Evolutionary conservation across 35 echinoderm and acorn worm genomes (phyloP).

Genomic region (Lytechinus variegatus): DNA sequence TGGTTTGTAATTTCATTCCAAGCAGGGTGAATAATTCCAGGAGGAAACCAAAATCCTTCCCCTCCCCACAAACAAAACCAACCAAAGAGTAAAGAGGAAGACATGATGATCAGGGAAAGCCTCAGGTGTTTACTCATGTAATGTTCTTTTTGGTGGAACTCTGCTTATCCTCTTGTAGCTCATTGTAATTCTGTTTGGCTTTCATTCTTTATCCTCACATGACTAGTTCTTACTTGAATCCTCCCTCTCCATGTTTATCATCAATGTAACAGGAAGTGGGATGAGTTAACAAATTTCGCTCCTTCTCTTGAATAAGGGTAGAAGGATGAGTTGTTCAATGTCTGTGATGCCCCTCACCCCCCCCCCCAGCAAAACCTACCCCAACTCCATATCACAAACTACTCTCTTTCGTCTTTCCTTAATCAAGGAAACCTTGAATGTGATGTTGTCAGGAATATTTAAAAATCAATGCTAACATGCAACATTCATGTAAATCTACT

Average conservation of each 20-base stretch:
- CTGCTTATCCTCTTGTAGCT: not conserved
- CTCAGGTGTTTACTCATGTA: not conserved
- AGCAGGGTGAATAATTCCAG: not conserved
- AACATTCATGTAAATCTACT: not conserved
- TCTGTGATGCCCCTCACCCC: not conserved
- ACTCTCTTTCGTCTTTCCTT: not conserved
- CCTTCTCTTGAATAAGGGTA: not conserved
- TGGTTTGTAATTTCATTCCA: not conserved
- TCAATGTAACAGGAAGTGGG: conserved; percentile 24
- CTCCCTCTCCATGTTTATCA: not conserved
- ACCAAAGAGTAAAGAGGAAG: not conserved
- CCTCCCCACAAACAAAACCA: not conserved
- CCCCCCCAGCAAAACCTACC: not conserved
- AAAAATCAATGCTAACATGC: not conserved
- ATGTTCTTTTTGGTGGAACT: not conserved
- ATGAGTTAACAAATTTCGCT: conserved; percentile 11
- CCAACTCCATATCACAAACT: too few relatives aligned
- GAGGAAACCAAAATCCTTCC: not conserved
- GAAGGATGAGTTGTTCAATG: conserved; percentile 29
- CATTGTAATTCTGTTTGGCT: not conserved
- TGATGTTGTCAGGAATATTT: conserved; percentile 1
- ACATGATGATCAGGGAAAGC: not conserved
- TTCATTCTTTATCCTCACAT: not conserved
- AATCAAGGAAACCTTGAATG: conserved; percentile 20
- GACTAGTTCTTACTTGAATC: not conserved